Evolutionary conservation across 2,888 invertebrate species (phyloP).

Genomic region (Petrolisthes cinctipes): DNA sequence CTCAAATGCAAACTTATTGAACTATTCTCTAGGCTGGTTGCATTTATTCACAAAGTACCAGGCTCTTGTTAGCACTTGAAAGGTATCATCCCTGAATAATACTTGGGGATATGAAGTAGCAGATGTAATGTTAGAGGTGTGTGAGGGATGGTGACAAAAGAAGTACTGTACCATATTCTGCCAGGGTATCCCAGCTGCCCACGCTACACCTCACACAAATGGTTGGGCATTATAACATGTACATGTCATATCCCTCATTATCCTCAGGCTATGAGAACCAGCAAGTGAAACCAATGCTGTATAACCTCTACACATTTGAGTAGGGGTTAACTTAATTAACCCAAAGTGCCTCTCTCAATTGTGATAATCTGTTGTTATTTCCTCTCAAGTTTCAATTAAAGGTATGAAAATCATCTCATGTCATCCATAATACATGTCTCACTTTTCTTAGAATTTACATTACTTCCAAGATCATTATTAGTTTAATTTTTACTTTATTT

Average conservation of each 20-base stretch:
- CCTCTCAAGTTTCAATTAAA: conserved; percentile 61
- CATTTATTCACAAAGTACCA: conserved; percentile 38
- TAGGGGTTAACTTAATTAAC: conserved; percentile 62
- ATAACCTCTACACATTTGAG: conserved; percentile 63
- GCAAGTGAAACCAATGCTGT: conserved; percentile 52
- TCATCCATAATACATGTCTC: conserved; percentile 48
- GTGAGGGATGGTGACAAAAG: conserved; percentile 15
- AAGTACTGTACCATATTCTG: not conserved
- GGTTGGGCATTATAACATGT: not conserved
- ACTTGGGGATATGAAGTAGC: conserved; percentile 27
- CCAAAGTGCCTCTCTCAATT: conserved; percentile 66
- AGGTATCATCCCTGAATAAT: conserved; percentile 26
- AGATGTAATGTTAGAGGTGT: conserved; percentile 12
- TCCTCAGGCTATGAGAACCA: conserved; percentile 54
- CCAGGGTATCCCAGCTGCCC: not conserved
- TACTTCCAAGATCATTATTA: conserved; percentile 26
- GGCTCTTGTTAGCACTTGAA: conserved; percentile 44
- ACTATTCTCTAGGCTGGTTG: conserved; percentile 19
- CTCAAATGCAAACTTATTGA: conserved; percentile 30
- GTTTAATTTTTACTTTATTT: conserved; percentile 32
- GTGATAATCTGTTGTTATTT: conserved; percentile 65
- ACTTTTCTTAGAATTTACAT: conserved; percentile 37
- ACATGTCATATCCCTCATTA: conserved; percentile 36
- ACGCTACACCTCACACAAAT: not conserved
- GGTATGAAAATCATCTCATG: conserved; percentile 49